These are phyloP conservation scores for Drosophila paranaensis DNA, from an alignment of 2,888 invertebrate genomes.

Conservation along the genomic window DNA sequence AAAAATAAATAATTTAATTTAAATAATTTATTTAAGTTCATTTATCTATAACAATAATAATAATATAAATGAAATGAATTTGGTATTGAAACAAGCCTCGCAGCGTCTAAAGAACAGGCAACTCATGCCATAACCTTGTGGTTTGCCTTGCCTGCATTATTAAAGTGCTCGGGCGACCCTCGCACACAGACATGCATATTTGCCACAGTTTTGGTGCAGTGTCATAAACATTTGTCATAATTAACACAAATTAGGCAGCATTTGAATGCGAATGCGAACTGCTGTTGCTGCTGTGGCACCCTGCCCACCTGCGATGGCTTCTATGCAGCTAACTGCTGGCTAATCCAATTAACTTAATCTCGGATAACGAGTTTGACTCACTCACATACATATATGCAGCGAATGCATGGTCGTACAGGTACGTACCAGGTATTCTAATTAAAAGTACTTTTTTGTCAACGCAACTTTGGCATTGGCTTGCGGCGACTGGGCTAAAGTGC, in stretches of 20 bases:
- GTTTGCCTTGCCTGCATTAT: neutral
- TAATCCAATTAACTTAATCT: conserved; percentile 76
- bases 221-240: conserved; percentile 74
- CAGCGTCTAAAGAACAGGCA: neutral
- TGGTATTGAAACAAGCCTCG: neutral
- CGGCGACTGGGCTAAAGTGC: conserved; percentile 34
- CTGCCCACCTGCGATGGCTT: conserved; percentile 36
- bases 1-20: too few relatives aligned
- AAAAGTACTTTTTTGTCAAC: conserved; percentile 65
- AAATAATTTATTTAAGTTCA: conserved; percentile 52
- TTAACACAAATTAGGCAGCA: conserved; percentile 68
- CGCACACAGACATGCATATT: conserved; percentile 16
- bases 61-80: neutral
- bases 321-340: conserved; percentile 41
- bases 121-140: conserved; percentile 8
- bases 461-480: conserved; percentile 67
- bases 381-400: conserved; percentile 9
- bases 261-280: conserved; percentile 37
- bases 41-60: neutral
- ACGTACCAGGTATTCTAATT: conserved; percentile 56
- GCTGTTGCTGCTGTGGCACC: conserved; percentile 23
- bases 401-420: conserved; percentile 34
- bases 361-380: conserved; percentile 62
- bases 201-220: conserved; percentile 32
- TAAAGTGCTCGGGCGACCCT: conserved; percentile 37